Evolutionary conservation across 2,888 invertebrate genomes (phyloP), one percentile per base, ranked within the genome.

Genomic region (Melipona beecheii): DNA sequence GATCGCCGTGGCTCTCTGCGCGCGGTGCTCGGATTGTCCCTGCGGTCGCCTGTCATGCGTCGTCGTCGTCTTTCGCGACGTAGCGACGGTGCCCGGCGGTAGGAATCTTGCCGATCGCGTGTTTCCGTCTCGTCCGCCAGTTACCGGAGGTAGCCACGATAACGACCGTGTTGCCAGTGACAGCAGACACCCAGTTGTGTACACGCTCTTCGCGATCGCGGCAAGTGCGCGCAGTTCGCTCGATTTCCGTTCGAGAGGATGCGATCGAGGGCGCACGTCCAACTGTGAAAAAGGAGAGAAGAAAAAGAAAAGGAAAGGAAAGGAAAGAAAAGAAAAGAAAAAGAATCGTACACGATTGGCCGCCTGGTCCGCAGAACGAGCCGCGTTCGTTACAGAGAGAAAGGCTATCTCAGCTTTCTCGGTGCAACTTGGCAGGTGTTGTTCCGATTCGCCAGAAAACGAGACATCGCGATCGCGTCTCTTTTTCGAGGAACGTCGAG

Each of bases 41-140:
- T 64, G 76, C 66, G 76, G 31, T 31, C 85, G 89, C 85, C 43
- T 43, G 85, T 89, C 84, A 84, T 84, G 89, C 89, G 89, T 87
- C 43, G 43, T 43, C 88, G 83, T 85, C 81, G 89, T 84, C 85
- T 89, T 85, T 86, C 85, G 78, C 81, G 81, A 77, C 78, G 73
- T 81, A 83, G 76, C 77, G 71, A 78, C 83, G 89, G 75, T 78
- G 87, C 84, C 75, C 82, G 86, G 72, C 66, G 68, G 65, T 58
- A 54, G 78, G 76, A 62, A 43, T 43, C 43, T 43, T 2, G 9
- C 43, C 9, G 43, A 43, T 43, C 43, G 43, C 71, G 84, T 72
- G 64, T 75, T 75, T 4, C 49, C 77, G 78, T 71, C 65, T 72
- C 64, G 76, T 73, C 73, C 69, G 36, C 65, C 27, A 71, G 84